These are phyloP conservation scores for Carlito syrichta DNA, from an alignment of 2,113 vertebrate species.

Conservation along the genomic window DNA sequence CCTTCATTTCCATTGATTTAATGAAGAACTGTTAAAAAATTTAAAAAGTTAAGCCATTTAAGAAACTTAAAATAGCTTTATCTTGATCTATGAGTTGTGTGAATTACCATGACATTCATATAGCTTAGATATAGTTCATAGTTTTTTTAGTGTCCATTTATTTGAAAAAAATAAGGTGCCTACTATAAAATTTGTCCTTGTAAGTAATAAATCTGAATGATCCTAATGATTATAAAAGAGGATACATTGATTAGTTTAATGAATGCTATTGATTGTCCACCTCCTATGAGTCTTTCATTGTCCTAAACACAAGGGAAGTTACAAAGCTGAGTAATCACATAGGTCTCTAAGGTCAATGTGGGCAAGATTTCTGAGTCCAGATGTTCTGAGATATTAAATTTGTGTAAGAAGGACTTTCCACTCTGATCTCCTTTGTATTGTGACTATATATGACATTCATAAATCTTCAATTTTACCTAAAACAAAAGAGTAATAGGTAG, in stretches of 20 bases:
- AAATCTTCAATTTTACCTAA: neutral
- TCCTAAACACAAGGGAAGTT: neutral
- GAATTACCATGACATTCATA: constrained; percentile 33
- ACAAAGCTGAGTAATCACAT: neutral
- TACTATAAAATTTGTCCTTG: neutral
- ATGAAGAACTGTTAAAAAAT: constrained; percentile 2
- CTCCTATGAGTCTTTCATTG: neutral
- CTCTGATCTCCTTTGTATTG: neutral
- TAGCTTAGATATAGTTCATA: neutral
- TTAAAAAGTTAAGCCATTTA: neutral
- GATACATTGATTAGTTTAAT: neutral
- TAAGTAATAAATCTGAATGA: constrained; percentile 3
- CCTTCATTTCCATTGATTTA: neutral
- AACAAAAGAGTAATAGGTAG: neutral
- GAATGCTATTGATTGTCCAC: neutral
- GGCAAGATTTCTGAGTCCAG: neutral
- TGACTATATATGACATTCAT: neutral
- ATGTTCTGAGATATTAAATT: neutral
- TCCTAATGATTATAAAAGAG: neutral
- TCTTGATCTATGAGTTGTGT: neutral
- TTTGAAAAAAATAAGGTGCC: neutral
- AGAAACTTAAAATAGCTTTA: neutral
- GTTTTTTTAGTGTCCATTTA: neutral
- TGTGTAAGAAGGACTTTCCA: neutral
- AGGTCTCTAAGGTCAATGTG: neutral